phyloP scores from a whole-genome alignment of 2,113 vertebrate species.

The Octodon degus region DNA sequence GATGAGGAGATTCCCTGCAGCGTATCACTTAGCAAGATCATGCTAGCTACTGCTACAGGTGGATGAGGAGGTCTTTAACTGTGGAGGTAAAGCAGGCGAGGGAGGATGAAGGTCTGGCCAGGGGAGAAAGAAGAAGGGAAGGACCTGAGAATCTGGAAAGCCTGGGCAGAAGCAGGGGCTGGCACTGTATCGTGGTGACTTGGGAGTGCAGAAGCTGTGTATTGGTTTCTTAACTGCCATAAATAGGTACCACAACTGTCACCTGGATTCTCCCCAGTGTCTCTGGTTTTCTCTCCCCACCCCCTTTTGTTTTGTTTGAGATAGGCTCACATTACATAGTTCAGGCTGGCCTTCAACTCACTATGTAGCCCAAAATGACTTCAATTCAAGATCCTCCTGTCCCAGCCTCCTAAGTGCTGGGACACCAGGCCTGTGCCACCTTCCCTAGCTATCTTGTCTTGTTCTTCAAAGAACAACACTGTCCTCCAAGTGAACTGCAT shows the following conservation, averaged over 20 bases:
- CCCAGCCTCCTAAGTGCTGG: background rate
- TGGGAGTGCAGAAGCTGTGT: background rate
- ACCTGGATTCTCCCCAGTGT: background rate
- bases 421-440: background rate
- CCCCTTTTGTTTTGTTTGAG: background rate
- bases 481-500: background rate
- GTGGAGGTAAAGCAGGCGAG: background rate
- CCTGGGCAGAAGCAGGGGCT: background rate
- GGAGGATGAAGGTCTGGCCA: background rate
- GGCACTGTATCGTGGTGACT: background rate
- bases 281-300: background rate
- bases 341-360: background rate
- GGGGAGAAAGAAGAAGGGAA: background rate
- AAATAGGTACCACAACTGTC: background rate
- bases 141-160: background rate
- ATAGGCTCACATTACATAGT: background rate
- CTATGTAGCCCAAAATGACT: background rate
- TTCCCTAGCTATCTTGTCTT: background rate
- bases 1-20: background rate
- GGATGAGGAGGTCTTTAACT: background rate
- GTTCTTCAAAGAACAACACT: background rate
- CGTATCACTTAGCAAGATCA: background rate
- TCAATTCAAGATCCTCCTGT: background rate
- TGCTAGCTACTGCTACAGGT: too few relatives aligned
- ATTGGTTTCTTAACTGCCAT: background rate